phyloP scores from a whole-genome alignment of 2,888 invertebrate species.

The Yponomeuta evonymella region DNA sequence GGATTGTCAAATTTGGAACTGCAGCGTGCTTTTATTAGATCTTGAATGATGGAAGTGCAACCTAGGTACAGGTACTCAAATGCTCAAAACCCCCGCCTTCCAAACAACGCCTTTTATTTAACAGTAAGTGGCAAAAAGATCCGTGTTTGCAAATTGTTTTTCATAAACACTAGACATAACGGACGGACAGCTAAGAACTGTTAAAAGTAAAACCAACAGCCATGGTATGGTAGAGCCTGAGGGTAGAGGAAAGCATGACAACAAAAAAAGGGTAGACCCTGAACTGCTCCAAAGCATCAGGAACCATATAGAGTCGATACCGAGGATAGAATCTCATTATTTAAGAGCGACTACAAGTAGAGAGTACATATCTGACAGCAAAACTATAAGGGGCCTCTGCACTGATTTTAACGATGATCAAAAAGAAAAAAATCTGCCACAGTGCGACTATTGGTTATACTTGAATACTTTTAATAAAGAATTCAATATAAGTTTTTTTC shows the following conservation, averaged over 20 bases:
- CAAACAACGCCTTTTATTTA: too few relatives aligned
- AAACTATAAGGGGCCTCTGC: slow-evolving; percentile 22
- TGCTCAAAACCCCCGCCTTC: too few relatives aligned
- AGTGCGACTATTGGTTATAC: slow-evolving; percentile 21
- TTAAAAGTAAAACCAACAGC: slow-evolving; percentile 13
- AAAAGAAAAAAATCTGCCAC: slow-evolving; percentile 16
- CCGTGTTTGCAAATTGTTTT: too few relatives aligned
- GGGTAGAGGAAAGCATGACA: neutral
- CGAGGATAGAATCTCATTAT: slow-evolving; percentile 24
- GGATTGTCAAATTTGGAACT: too few relatives aligned
- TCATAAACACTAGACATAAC: slow-evolving; percentile 7
- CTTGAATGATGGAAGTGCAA: too few relatives aligned
- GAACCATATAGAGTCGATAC: slow-evolving; percentile 20
- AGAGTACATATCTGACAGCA: slow-evolving; percentile 22
- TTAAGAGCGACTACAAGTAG: slow-evolving; percentile 19
- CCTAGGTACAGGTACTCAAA: too few relatives aligned
- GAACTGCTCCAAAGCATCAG: slow-evolving; percentile 13
- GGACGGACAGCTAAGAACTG: slow-evolving; percentile 7
- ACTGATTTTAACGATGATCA: slow-evolving; percentile 24
- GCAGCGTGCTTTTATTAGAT: too few relatives aligned
- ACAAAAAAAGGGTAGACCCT: neutral
- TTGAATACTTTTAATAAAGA: slow-evolving; percentile 23
- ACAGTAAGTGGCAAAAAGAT: too few relatives aligned
- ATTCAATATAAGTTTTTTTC: slow-evolving; percentile 26
- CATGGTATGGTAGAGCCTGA: slow-evolving; percentile 12